Evolutionary conservation across 2,113 vertebrate species (phyloP), one percentile per base, ranked within the genome.

Genomic region (Cairina moschata): DNA sequence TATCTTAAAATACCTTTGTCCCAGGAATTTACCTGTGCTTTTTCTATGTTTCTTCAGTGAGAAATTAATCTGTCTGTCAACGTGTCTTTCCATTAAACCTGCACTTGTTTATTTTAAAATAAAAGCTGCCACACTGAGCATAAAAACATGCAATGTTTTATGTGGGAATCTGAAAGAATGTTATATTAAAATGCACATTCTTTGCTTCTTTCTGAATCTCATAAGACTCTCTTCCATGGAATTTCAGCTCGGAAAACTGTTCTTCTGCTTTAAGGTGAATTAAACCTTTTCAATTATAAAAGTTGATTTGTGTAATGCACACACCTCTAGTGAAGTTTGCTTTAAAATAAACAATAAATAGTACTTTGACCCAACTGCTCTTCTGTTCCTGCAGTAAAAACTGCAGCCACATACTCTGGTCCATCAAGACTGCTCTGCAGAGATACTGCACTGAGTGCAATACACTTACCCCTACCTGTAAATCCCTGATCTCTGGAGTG

Each of bases 151-250:
- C 31, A 50, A 42, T 0, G 8, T 60, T 95, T 94, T 80, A 85
- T 90, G 85, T 83, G 93, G 72, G 68, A 96, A 93, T 93, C 90
- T 96, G 85, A 95, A 96, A 90, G 94, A 96, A 95, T 90, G 83
- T 94, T 96, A 58, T 94, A 97, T 98, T 97, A 96, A 97, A 96
- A 97, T 95, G 93, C 84, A 96, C 96, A 94, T 97, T 85, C 96
- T 95, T 93, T 95, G 89, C 95, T 96, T 95, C 95, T 95, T 96
- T 81, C 93, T 95, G 88, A 96, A 91, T 97, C 95, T 97, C 95
- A 17, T 34, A 95, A 90, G 95, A 90, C 59, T 92, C 44, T 85
- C 77, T 96, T 90, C 32, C 84, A 38, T 50, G 91, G 95, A 94
- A 94, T 97, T 96, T 97, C 88, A 78, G 78, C 74, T 96, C 96